Evolutionary conservation across 2,113 vertebrate genomes (phyloP), one percentile per base, ranked within the genome.

Genomic region (Megaceryle maxima): DNA sequence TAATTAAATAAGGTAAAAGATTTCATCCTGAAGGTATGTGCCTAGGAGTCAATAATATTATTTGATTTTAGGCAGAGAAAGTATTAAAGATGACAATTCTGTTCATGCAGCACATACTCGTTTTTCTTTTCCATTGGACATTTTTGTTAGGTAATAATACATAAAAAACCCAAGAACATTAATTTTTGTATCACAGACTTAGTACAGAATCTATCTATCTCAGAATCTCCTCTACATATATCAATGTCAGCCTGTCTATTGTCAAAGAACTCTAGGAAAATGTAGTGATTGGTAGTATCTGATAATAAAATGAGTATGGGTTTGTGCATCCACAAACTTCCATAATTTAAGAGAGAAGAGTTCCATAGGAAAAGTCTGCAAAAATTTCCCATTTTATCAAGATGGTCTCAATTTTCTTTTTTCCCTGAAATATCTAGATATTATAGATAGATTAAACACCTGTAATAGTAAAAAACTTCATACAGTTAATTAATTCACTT

Each of bases 271-370:
- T 6, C 9, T 56, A 28, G 14, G 17, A 66, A 67, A 87, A 81
- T 28, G 4, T 13, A 56, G 22, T 21, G 5, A 51, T 37, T 81
- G 13, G 10, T 39, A n/a, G 22, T 14, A 50, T 33, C 46, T 21
- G 3, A 48, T 13, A 62, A 68, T 35, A 56, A 67, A 53, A 33
- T 5, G 2, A 63, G 2, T 6, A 68, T 4, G 6, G 0, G 43
- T 83, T 60, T 66, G 6, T 66, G 13, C 14, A 67, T 53, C 18
- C 16, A 83, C 33, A 63, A 84, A 25, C 3, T n/a, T 57, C 10
- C 6, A 35, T 6, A 62, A 66, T 43, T 33, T 46, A 81, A 78
- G 50, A 73, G 68, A 87, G 46, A 77, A 63, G 1, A 2, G 3
- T 41, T 74, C 25, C 22, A 46, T 10, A 26, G 11, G 6, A 77